Evolutionary conservation across 1,140 invertebrate genomes (phyloP).

Genomic region (Drosophila setifemur): DNA sequence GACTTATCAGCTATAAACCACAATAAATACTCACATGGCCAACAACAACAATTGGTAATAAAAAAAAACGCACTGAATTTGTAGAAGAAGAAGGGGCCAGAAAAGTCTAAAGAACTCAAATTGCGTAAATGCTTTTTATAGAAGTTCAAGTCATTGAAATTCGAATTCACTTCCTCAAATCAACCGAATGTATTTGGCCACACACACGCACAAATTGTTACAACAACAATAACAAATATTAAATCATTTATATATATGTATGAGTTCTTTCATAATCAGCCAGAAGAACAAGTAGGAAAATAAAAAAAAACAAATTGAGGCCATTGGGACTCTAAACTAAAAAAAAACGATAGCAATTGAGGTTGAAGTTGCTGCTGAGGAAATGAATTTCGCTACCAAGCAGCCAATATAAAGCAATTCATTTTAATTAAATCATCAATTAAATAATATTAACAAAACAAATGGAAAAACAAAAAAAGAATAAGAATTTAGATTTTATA

Average conservation of each 20-base stretch:
- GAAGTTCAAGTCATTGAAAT: slow-evolving; percentile 74
- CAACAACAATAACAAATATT: neutral
- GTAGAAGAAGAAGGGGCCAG: slow-evolving; percentile 21
- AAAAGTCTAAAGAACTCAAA: too few relatives aligned
- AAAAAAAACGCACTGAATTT: slow-evolving; percentile 38
- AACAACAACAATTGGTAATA: slow-evolving; percentile 14
- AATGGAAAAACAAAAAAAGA: slow-evolving; percentile 3
- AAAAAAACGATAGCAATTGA: slow-evolving; percentile 1
- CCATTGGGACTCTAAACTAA: slow-evolving; percentile 31
- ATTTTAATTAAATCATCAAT: slow-evolving; percentile 39
- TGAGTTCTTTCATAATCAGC: too few relatives aligned
- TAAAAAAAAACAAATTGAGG: slow-evolving; percentile 16
- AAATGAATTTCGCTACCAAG: too few relatives aligned
- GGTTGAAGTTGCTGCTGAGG: neutral
- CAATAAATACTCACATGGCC: too few relatives aligned
- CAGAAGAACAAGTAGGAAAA: neutral
- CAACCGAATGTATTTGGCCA: neutral
- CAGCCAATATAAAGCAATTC: slow-evolving; percentile 44
- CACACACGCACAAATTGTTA: slow-evolving; percentile 22
- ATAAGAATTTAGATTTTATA: slow-evolving; percentile 13
- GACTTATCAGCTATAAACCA: slow-evolving; percentile 39
- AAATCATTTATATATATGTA: too few relatives aligned
- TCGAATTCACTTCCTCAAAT: slow-evolving; percentile 64
- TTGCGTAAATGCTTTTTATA: slow-evolving; percentile 78
- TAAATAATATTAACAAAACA: slow-evolving; percentile 5